Percentiles rank a stretch among this genome's conserved stretches.
These are phyloP conservation scores for Leptosomus discolor DNA, from an alignment of 2,113 vertebrate genomes.

Conservation along the genomic window DNA sequence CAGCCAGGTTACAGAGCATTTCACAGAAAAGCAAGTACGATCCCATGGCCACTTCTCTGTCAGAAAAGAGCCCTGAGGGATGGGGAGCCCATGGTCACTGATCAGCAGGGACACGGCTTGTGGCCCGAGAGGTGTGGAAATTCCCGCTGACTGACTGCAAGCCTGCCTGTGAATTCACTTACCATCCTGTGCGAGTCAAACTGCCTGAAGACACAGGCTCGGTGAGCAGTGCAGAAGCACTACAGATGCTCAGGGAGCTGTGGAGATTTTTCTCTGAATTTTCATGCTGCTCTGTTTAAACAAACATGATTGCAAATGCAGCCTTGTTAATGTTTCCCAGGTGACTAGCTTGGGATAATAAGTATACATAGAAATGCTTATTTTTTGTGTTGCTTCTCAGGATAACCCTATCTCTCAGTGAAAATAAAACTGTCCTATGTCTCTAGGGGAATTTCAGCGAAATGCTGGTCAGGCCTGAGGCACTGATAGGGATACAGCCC, in stretches of 20 bases:
- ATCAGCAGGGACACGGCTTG: neutral
- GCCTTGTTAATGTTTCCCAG: neutral
- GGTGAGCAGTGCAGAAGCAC: neutral
- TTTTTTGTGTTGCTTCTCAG: neutral
- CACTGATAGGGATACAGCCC: neutral
- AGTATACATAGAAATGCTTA: neutral
- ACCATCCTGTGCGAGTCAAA: neutral
- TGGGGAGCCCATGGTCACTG: neutral
- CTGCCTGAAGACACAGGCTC: neutral
- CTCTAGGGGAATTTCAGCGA: neutral
- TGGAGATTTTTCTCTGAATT: neutral
- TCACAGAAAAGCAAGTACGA: neutral
- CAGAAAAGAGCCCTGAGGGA: neutral
- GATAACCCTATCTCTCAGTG: neutral
- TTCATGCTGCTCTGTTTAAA: neutral
- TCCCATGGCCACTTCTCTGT: rapidly evolving
- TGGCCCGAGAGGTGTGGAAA: neutral
- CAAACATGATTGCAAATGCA: neutral
- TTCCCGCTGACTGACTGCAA: neutral
- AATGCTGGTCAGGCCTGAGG: neutral
- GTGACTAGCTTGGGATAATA: neutral
- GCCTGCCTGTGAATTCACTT: neutral
- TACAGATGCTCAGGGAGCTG: neutral
- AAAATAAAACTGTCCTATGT: neutral
- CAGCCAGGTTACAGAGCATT: neutral